Percentiles rank a stretch among this genome's conserved stretches.
Evolutionary conservation across 1,140 invertebrate genomes (phyloP).

Genomic region (Ruditapes philippinarum): DNA sequence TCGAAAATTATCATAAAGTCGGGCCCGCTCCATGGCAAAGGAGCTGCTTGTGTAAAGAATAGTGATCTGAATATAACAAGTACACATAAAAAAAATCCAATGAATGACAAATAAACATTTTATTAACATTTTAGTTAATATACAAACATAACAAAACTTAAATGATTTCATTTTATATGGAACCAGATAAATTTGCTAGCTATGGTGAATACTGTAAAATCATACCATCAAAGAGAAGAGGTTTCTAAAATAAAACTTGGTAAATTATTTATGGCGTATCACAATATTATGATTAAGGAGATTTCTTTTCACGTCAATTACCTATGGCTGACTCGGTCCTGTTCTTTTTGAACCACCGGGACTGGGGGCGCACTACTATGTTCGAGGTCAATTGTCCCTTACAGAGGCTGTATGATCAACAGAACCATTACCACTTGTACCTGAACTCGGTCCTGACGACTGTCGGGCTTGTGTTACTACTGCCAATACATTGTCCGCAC

Average conservation of each 20-base stretch:
- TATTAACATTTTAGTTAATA: too few species aligned
- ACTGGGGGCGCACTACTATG: slow-evolving; percentile 32
- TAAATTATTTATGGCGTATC: too few species aligned
- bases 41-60: slow-evolving; percentile 29
- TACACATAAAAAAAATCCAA: too few species aligned
- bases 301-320: neutral
- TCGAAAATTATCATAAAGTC: slow-evolving; percentile 58
- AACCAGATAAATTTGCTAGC: too few species aligned
- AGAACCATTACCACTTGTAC: slow-evolving; percentile 62
- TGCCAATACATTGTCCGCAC: slow-evolving; percentile 65
- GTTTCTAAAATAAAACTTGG: too few species aligned
- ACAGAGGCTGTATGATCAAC: slow-evolving; percentile 52
- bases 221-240: too few species aligned
- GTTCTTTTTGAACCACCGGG: slow-evolving; percentile 59
- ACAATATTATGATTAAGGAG: too few species aligned
- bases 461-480: slow-evolving; percentile 63
- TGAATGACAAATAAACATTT: too few species aligned
- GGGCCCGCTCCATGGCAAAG: slow-evolving; percentile 36
- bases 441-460: slow-evolving; percentile 61
- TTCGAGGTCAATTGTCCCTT: slow-evolving; percentile 54
- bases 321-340: slow-evolving; percentile 41
- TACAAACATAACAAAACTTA: too few species aligned
- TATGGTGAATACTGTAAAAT: too few species aligned
- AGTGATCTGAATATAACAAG: slow-evolving; percentile 27
- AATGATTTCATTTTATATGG: too few species aligned